A percentile compares a stretch with the other conserved stretches of the same genome.
Conservation (phyloP, 2,888 invertebrate species). For the Monoplex corrugatus region DNA sequence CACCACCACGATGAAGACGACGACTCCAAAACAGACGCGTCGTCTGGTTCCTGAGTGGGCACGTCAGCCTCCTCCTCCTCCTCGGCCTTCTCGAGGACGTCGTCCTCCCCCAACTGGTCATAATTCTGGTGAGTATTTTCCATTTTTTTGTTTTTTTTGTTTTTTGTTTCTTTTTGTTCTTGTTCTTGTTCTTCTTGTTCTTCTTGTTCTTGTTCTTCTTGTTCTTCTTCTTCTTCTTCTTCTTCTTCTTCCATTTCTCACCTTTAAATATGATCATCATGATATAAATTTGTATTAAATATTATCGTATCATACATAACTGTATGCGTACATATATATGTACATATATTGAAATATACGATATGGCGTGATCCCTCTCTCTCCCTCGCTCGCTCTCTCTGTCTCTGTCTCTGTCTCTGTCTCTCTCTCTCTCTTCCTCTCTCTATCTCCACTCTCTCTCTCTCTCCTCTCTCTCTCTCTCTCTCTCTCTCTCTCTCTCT, state of each 20-base stretch:
- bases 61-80: neutral
- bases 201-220: no score
- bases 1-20: neutral
- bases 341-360: neutral
- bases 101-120: neutral
- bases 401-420: conserved; percentile 23
- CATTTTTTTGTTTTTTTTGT: no score
- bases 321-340: neutral
- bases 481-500: neutral
- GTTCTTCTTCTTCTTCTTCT: no score
- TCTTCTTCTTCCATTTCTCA: no score
- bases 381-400: neutral
- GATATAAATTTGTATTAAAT: no score
- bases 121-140: no score
- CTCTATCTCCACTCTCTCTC: neutral
- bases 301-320: no score
- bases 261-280: no score
- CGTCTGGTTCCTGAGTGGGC: neutral
- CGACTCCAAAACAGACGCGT: neutral
- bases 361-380: neutral
- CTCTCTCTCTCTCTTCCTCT: neutral
- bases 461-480: conserved; percentile 2
- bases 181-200: no score
- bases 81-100: neutral
- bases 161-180: no score